Base-by-base conservation (phyloP, 2,888 invertebrate genomes). In the Campoletis raptor region DNA sequence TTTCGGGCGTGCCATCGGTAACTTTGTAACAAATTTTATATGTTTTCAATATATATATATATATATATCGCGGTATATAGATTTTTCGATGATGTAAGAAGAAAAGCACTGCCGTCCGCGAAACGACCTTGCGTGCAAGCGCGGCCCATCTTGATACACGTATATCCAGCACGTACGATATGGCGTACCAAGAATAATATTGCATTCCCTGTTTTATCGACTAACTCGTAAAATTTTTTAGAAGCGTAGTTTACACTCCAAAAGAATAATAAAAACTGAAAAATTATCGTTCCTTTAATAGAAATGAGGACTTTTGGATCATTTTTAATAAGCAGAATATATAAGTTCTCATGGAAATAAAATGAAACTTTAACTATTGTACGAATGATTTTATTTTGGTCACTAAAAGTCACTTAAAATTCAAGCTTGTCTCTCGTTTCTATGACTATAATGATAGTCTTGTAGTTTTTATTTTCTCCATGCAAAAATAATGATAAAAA, bases 121-220 rank as follows among this genome's bases (percentile, higher is more conserved):
- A 78, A 85, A 85, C 85, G 82, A 87, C 82, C 85, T 87, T 85
- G 85, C 87, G 85, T 87, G 87, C 85, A 77, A 87, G 79, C 78
- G 70, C 87, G 48, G 70, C 79, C 85, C 70, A 87, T 79, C 80
- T 77, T 42, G 74, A 80, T 76, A 67, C 45, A 57, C 57, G 30
- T 64, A 42, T 30, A 30, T 30, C 30, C 69, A 72, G 48, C 79
- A 52, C 54, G 36, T 77, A 69, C 48, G 37, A 61, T 54, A 85
- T 45, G 12, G 61, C 57, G 48, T 74, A 83, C 72, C 54, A 24
- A 66, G 66, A 52, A 70, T 52, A 81, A 57, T 74, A 69, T 74
- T n/a, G 74, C 66, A 67, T 74, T 21, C 42, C 48, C 81, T 54
- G 40, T 66, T 81, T 81, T 81, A 81, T 76, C 81, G 76, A 57